Evolutionary conservation across 2,797 vertebrate species (phyloP).

Genomic region (Lycodopsis pacificus): DNA sequence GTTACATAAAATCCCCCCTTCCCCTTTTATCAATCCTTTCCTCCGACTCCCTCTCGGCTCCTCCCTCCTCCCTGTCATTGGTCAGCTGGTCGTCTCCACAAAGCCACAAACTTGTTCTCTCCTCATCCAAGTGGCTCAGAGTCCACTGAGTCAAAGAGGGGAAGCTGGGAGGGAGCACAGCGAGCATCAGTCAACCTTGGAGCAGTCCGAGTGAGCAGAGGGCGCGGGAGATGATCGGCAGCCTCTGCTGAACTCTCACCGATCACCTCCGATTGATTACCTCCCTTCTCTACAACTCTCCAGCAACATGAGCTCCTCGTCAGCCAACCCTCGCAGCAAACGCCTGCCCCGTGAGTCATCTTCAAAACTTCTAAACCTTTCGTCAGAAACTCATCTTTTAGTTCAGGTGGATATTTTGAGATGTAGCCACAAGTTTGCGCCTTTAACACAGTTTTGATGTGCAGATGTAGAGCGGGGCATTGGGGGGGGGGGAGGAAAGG

Average conservation of each 20-base stretch:
- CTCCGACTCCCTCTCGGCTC: conserved; percentile 48
- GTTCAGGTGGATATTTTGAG: background rate
- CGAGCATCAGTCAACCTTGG: conserved; percentile 34
- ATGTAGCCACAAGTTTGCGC: background rate
- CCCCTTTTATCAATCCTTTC: conserved; percentile 45
- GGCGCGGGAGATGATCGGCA: conserved; percentile 66
- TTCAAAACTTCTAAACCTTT: background rate
- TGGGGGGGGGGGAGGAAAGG: background rate
- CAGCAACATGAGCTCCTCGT: conserved; percentile 82
- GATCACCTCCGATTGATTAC: conserved; percentile 26
- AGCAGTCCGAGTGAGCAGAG: conserved; percentile 16
- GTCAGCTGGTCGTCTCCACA: conserved; percentile 69
- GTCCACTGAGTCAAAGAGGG: conserved; percentile 40
- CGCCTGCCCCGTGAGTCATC: conserved; percentile 80
- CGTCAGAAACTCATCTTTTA: background rate
- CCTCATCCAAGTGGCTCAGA: conserved; percentile 57
- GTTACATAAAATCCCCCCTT: conserved; percentile 73
- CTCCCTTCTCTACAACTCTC: conserved; percentile 28
- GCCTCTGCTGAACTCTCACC: conserved; percentile 47
- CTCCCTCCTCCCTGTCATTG: conserved; percentile 71
- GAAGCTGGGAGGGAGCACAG: conserved; percentile 21
- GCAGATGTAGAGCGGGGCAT: conserved; percentile 20
- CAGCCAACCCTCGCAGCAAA: conserved; percentile 77
- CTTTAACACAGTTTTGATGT: conserved; percentile 6
- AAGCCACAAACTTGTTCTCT: conserved; percentile 70